These are phyloP conservation scores for Dendrocincla tyrannina DNA, from an alignment of 2,797 vertebrate species.

Conservation along the genomic window DNA sequence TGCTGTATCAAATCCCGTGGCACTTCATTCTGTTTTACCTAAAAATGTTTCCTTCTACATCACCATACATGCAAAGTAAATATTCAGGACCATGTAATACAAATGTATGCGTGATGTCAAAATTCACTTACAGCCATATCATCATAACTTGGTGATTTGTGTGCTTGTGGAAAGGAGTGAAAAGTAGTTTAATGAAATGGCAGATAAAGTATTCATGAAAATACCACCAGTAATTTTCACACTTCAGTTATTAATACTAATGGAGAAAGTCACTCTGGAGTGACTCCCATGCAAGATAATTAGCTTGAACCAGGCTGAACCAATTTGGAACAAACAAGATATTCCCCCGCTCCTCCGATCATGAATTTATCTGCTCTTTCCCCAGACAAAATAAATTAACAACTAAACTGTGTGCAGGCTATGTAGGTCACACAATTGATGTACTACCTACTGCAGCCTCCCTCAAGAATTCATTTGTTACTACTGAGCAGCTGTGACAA, in stretches of 20 bases:
- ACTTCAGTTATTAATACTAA: conserved; percentile 15
- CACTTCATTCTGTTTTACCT: background rate
- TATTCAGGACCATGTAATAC: background rate
- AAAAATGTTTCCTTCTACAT: background rate
- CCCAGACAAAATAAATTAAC: conserved; percentile 20
- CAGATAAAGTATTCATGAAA: background rate
- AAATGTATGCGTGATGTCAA: background rate
- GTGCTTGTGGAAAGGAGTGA: background rate
- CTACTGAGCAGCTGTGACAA: background rate
- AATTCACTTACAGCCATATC: background rate
- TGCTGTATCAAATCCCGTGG: background rate
- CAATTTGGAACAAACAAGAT: conserved; percentile 21
- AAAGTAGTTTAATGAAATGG: background rate
- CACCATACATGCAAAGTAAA: background rate
- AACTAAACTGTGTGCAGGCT: background rate
- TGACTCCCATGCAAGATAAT: background rate
- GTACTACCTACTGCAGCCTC: background rate
- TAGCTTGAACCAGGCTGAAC: background rate
- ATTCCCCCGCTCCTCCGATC: background rate
- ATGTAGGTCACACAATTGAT: background rate
- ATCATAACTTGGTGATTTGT: background rate
- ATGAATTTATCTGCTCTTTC: conserved; percentile 6
- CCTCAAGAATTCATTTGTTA: conserved; percentile 32
- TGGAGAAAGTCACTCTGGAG: conserved; percentile 1
- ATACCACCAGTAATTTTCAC: conserved; percentile 6